Evolutionary conservation across 2,797 vertebrate species (phyloP).

Genomic region (Melanotaenia trifasciata): DNA sequence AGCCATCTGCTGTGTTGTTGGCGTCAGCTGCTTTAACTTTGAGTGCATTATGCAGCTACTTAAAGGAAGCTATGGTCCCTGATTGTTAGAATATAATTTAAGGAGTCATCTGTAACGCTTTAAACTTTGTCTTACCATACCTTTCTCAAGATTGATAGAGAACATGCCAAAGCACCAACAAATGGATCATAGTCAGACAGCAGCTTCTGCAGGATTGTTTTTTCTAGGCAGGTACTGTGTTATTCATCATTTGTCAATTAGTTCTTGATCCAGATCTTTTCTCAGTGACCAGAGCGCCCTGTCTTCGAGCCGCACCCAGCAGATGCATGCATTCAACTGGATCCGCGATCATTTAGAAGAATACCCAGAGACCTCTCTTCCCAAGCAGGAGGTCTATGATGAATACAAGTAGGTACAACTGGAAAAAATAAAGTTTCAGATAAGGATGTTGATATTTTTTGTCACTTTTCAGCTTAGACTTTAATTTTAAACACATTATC

Average conservation of each 20-base stretch:
- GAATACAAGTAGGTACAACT: slow-evolving; percentile 95
- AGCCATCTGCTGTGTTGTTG: neutral
- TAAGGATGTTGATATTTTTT: neutral
- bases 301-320: slow-evolving; percentile 96
- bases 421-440: neutral
- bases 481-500: neutral
- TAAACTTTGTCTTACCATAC: neutral
- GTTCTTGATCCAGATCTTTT: slow-evolving; percentile 24
- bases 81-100: neutral
- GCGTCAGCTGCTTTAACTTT: neutral
- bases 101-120: neutral
- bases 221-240: neutral
- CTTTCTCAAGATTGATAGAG: neutral
- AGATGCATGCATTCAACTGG: slow-evolving; percentile 97
- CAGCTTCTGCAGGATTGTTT: neutral
- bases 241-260: slow-evolving; percentile 3
- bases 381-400: slow-evolving; percentile 98
- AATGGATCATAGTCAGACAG: neutral
- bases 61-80: neutral
- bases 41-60: neutral
- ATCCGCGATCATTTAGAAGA: slow-evolving; percentile 97
- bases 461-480: neutral
- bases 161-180: neutral
- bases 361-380: slow-evolving; percentile 96
- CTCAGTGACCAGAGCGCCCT: slow-evolving; percentile 92